Percentiles rank a stretch among this genome's conserved stretches.
Conservation (phyloP, 1,140 invertebrate genomes). For the Drosophila sturtevanti region DNA sequence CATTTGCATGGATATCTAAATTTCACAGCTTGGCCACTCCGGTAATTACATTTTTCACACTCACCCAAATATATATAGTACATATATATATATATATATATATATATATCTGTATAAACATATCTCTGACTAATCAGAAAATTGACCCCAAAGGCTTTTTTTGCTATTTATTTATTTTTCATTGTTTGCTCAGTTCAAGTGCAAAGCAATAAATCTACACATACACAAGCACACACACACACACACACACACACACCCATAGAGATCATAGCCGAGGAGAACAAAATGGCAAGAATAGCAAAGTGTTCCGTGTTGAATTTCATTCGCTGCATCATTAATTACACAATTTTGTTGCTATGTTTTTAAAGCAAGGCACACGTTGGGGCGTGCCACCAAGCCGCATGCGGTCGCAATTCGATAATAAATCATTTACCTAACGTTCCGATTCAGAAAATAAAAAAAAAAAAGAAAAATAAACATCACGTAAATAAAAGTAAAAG, state of each 20-base stretch:
- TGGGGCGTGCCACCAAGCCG: conserved; percentile 8
- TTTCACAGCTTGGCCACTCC: not conserved
- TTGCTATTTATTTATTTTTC: conserved; percentile 9
- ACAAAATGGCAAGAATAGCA: conserved; percentile 1
- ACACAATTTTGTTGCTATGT: conserved; percentile 4
- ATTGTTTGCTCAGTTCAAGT: conserved; percentile 11
- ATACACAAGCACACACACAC: not conserved
- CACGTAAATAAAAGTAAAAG: not conserved
- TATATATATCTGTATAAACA: not conserved
- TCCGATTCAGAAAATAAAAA: not conserved
- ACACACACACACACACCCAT: not conserved
- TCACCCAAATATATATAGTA: not conserved
- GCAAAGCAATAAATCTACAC: conserved; percentile 13
- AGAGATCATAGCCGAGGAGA: not conserved
- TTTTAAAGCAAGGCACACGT: conserved; percentile 2
- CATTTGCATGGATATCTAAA: conserved; percentile 1
- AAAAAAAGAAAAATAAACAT: not conserved
- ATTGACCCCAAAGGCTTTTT: not conserved
- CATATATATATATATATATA: not conserved
- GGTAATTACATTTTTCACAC: not conserved
- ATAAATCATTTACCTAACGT: conserved; percentile 15
- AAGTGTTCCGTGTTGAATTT: conserved; percentile 17
- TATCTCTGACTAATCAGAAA: conserved; percentile 5
- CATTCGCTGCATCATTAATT: conserved; percentile 14
- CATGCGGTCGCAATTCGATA: conserved; percentile 11